phyloP scores from a whole-genome alignment of 1,140 invertebrate species.

The Gonioctena quinquepunctata region DNA sequence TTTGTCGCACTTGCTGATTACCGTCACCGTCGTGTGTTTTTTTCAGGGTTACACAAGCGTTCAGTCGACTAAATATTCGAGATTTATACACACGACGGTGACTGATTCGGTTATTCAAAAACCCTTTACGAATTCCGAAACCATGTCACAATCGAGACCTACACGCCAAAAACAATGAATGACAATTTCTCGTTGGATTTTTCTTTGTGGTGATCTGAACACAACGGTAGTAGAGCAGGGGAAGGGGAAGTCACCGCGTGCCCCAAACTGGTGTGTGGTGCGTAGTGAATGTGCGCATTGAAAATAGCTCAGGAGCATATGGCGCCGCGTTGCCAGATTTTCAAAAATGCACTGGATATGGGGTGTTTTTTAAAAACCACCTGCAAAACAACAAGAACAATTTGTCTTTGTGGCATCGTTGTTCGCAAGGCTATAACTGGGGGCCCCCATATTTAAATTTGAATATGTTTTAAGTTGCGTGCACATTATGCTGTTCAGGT shows the following conservation, averaged over 20 bases:
- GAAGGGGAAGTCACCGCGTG: conserved; percentile 17
- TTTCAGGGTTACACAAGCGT: conserved; percentile 15
- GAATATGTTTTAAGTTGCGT: no score
- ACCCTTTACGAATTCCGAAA: not conserved
- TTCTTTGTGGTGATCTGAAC: not conserved
- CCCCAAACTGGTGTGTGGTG: conserved; percentile 21
- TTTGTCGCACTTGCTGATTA: not conserved
- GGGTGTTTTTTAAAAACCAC: conserved; percentile 5
- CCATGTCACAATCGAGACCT: not conserved
- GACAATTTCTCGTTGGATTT: not conserved
- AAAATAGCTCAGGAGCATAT: not conserved
- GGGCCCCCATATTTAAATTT: no score
- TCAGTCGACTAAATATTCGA: not conserved
- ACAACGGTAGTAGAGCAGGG: not conserved
- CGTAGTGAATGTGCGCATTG: conserved; percentile 12
- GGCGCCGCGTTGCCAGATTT: not conserved
- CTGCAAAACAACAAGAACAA: not conserved
- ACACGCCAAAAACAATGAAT: conserved; percentile 9
- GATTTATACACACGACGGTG: not conserved
- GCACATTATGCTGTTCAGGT: no score
- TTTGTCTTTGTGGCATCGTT: not conserved
- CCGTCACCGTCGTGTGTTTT: conserved; percentile 11
- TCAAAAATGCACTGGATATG: no score
- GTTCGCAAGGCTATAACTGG: no score
- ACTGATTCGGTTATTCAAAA: not conserved